Evolutionary conservation across 2,113 vertebrate genomes (phyloP).

Genomic region (Melanerpes aurifrons): DNA sequence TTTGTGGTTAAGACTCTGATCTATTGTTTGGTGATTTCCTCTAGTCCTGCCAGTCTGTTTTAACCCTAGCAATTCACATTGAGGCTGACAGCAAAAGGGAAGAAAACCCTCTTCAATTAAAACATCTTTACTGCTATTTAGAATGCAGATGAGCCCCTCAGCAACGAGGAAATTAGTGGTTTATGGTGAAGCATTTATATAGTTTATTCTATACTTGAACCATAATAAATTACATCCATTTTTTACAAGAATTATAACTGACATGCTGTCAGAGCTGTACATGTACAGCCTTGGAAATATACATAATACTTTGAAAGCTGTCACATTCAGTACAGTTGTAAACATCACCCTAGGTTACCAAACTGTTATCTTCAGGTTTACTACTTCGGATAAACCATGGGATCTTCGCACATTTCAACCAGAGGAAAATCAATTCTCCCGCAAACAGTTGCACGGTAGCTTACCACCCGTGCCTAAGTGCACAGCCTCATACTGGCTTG

Average conservation of each 20-base stretch:
- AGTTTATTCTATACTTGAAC: constrained; percentile 79
- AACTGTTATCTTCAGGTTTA: constrained; percentile 67
- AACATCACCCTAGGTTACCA: constrained; percentile 78
- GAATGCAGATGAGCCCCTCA: constrained; percentile 72
- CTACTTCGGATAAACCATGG: constrained; percentile 18
- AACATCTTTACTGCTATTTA: constrained; percentile 63
- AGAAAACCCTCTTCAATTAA: constrained; percentile 74
- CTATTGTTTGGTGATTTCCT: constrained; percentile 49
- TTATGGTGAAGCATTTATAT: constrained; percentile 68
- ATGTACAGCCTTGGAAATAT: constrained; percentile 74
- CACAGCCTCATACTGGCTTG: not conserved
- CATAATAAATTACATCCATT: constrained; percentile 80
- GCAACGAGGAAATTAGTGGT: constrained; percentile 77
- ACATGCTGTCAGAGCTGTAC: constrained; percentile 80
- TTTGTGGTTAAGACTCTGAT: constrained; percentile 61
- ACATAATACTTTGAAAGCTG: constrained; percentile 82
- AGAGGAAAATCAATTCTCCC: constrained; percentile 57
- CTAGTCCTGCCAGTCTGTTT: constrained; percentile 45
- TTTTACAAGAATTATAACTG: constrained; percentile 82
- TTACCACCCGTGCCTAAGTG: not conserved
- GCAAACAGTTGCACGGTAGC: constrained; percentile 19
- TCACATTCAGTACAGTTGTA: constrained; percentile 78
- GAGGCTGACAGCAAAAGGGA: constrained; percentile 32
- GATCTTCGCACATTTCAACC: constrained; percentile 50
- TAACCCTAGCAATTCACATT: constrained; percentile 70